Evolutionary conservation across 2,888 invertebrate species (phyloP).

Genomic region (Chelonus formosanus): DNA sequence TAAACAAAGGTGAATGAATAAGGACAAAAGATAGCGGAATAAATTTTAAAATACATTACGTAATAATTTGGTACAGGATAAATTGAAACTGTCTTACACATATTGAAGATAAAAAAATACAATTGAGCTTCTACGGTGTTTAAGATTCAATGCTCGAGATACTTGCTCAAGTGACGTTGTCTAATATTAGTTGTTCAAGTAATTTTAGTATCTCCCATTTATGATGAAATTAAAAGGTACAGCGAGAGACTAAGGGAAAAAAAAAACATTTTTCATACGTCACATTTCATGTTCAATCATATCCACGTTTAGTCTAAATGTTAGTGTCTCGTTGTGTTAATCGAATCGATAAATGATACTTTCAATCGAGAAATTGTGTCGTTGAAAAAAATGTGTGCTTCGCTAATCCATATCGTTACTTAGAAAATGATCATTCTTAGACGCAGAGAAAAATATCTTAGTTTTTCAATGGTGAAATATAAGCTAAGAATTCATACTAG

Average conservation of each 20-base stretch:
- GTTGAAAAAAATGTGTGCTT: slow-evolving; percentile 12
- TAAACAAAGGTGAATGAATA: neutral
- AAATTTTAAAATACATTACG: no score
- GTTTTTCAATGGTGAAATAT: no score
- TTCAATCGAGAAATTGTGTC: slow-evolving; percentile 2
- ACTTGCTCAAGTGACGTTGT: slow-evolving; percentile 41
- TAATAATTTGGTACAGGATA: no score
- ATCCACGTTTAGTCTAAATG: slow-evolving; percentile 2
- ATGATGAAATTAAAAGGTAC: neutral
- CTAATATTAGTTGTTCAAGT: slow-evolving; percentile 25
- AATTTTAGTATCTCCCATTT: slow-evolving; percentile 15
- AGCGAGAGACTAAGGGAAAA: neutral
- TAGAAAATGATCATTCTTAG: slow-evolving; percentile 8
- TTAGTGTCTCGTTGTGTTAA: slow-evolving; percentile 15
- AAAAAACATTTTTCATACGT: slow-evolving; percentile 10
- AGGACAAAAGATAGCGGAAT: neutral
- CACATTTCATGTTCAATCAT: slow-evolving; percentile 5
- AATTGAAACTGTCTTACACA: neutral
- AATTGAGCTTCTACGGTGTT: slow-evolving; percentile 35
- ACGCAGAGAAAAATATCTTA: neutral
- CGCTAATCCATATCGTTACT: slow-evolving; percentile 20
- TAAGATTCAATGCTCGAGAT: slow-evolving; percentile 36
- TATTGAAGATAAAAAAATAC: neutral
- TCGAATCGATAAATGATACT: neutral
- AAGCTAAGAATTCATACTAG: no score